These are phyloP conservation scores for Tortrix viridana DNA, from an alignment of 2,888 invertebrate genomes.

Conservation along the genomic window DNA sequence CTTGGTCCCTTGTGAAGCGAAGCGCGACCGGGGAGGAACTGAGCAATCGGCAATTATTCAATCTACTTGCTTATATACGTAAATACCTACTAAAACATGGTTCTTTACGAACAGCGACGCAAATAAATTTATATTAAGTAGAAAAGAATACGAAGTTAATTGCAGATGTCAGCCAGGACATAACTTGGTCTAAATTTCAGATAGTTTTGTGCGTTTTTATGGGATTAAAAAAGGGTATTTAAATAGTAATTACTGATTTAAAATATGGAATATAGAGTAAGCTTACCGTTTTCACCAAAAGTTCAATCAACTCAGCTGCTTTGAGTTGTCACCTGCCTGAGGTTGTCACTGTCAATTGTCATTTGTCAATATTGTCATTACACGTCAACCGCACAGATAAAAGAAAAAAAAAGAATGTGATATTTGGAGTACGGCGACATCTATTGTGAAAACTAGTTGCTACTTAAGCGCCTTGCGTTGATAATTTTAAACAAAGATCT, in stretches of 20 bases:
- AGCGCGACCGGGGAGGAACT: constrained; percentile 11
- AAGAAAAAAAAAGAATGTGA: not conserved
- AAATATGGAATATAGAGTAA: constrained; percentile 5
- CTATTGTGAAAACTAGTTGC: not conserved
- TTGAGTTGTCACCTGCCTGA: not conserved
- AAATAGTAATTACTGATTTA: not conserved
- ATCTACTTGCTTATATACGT: not conserved
- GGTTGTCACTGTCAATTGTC: not conserved
- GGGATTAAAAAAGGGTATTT: not conserved
- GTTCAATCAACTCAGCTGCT: constrained; percentile 29
- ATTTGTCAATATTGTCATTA: not conserved
- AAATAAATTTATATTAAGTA: not conserved
- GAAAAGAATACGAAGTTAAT: not conserved
- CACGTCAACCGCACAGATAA: not conserved
- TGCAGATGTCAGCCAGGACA: not conserved
- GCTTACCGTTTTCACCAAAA: constrained; percentile 18
- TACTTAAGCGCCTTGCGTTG: not conserved
- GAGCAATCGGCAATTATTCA: not conserved
- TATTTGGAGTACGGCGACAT: not conserved
- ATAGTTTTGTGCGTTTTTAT: not conserved
- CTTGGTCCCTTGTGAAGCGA: constrained; percentile 2
- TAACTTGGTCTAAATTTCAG: not conserved
- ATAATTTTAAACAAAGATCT: not conserved
- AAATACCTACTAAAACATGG: constrained; percentile 2
- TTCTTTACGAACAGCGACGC: not conserved